These are phyloP conservation scores for Nothobranchius kuhntae DNA, from an alignment of 2,113 vertebrate genomes.

Conservation along the genomic window DNA sequence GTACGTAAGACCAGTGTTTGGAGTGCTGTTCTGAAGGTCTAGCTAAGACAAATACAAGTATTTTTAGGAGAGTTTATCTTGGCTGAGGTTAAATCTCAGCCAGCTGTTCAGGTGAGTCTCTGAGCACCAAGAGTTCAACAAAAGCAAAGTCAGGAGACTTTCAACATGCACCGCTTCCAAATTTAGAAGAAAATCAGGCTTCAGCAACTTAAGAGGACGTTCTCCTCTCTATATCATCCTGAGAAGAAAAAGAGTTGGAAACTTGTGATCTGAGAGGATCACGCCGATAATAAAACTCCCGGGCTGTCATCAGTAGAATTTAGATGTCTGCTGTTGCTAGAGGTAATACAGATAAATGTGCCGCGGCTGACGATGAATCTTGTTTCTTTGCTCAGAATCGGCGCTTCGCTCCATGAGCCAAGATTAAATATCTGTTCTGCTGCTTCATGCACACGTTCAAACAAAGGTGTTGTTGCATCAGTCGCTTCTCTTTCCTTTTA, in stretches of 20 bases:
- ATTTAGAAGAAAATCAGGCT: slow-evolving; percentile 26
- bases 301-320: slow-evolving; percentile 57
- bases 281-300: slow-evolving; percentile 48
- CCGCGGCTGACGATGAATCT: slow-evolving; percentile 54
- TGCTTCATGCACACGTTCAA: slow-evolving; percentile 37
- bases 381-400: slow-evolving; percentile 47
- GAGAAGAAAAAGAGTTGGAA: slow-evolving; percentile 50
- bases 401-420: slow-evolving; percentile 44
- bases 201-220: slow-evolving; percentile 19
- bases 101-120: background rate
- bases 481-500: slow-evolving; percentile 17
- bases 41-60: too few species aligned
- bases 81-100: slow-evolving; percentile 9
- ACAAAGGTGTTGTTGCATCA: slow-evolving; percentile 40
- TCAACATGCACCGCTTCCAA: slow-evolving; percentile 16
- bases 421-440: slow-evolving; percentile 60
- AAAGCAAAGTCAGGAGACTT: slow-evolving; percentile 2
- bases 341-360: slow-evolving; percentile 67
- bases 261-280: slow-evolving; percentile 59
- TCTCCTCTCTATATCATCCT: slow-evolving; percentile 10
- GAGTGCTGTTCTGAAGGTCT: too few species aligned
- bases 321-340: slow-evolving; percentile 60
- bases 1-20: too few species aligned
- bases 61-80: slow-evolving; percentile 9
- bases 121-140: slow-evolving; percentile 17